phyloP scores from a whole-genome alignment of 2,113 vertebrate genomes.

The Dicrurus megarhynchus region DNA sequence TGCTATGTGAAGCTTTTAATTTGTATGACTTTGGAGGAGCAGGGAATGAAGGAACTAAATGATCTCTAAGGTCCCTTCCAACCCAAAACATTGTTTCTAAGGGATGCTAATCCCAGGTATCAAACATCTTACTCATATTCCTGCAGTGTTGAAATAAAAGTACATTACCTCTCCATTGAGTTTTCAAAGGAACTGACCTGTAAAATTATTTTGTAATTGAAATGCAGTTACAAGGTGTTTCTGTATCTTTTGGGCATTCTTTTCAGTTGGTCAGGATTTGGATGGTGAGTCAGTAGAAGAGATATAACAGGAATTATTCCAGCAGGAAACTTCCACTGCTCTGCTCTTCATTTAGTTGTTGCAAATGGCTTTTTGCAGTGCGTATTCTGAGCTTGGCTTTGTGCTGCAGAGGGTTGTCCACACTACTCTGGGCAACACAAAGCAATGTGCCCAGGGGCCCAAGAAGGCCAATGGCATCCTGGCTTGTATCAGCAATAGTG shows the following conservation, averaged over 20 bases:
- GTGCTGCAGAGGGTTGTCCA: neutral
- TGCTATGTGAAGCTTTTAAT: neutral
- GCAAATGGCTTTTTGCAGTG: neutral
- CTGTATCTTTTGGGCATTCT: neutral
- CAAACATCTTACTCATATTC: neutral
- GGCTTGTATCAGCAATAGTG: neutral
- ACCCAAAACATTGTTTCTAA: neutral
- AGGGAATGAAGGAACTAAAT: neutral
- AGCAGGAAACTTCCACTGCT: neutral
- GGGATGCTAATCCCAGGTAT: neutral
- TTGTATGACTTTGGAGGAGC: neutral
- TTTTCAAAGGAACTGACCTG: neutral
- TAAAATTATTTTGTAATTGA: neutral
- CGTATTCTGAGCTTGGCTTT: neutral
- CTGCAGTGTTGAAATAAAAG: neutral
- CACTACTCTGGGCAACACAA: neutral
- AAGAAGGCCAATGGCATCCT: neutral
- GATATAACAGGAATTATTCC: neutral
- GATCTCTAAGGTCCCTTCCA: neutral
- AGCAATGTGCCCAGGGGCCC: neutral
- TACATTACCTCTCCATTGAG: neutral
- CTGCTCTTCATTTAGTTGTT: neutral
- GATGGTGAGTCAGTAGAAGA: neutral
- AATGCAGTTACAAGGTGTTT: neutral
- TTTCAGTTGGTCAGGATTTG: neutral